Evolutionary conservation across 2,113 vertebrate species (phyloP).

Genomic region (Charadrius vociferus): DNA sequence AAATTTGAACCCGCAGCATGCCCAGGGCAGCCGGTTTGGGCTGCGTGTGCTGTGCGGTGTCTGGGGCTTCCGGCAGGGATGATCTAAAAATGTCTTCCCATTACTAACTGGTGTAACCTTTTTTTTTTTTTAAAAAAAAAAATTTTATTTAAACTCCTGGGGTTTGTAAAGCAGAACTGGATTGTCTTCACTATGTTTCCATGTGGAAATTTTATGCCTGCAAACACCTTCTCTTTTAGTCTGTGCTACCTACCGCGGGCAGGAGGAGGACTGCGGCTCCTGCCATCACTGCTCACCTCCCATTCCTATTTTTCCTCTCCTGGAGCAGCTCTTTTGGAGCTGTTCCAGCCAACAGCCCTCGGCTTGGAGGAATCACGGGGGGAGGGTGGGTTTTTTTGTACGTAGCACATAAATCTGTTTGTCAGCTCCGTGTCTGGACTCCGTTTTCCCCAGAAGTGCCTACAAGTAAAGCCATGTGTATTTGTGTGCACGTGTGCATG

Average conservation of each 20-base stretch:
- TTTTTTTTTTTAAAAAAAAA: neutral
- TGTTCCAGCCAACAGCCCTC: neutral
- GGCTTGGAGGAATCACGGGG: neutral
- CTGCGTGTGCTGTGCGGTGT: neutral
- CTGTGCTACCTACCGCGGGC: rapidly evolving
- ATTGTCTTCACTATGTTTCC: neutral
- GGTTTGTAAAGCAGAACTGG: neutral
- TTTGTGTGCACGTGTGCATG: neutral
- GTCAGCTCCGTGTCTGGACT: neutral
- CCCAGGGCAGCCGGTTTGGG: neutral
- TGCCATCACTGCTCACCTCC: neutral
- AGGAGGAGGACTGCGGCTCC: neutral
- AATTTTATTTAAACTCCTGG: neutral
- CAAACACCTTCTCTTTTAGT: neutral
- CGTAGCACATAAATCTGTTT: neutral
- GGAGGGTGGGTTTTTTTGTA: neutral
- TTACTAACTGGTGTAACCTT: neutral
- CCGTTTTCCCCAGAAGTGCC: neutral
- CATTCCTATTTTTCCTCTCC: neutral
- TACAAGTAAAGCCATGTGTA: neutral
- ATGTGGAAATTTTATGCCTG: neutral
- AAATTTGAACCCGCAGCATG: neutral
- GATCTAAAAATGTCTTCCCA: neutral
- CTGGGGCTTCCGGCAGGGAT: neutral
- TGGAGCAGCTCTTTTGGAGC: neutral